Evolutionary conservation across 1,140 invertebrate genomes (phyloP).

Genomic region (Scaptodrosophila lebanonensis): DNA sequence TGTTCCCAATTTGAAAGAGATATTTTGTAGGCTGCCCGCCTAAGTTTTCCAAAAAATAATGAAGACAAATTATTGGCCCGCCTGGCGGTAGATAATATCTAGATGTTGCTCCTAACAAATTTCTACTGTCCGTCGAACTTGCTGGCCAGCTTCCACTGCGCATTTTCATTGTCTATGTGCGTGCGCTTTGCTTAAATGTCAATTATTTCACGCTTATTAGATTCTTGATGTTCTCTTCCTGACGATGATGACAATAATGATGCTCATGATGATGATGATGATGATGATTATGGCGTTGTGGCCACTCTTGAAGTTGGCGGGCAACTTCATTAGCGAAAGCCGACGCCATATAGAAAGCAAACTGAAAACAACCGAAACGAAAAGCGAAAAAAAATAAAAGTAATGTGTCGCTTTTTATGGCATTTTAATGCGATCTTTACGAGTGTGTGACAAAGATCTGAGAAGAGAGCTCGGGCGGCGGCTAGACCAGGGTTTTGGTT

Average conservation of each 20-base stretch:
- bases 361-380: constrained; percentile 25
- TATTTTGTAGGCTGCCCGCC: too few relatives aligned
- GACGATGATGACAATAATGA: constrained; percentile 10
- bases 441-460: constrained; percentile 58
- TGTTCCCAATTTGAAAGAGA: too few relatives aligned
- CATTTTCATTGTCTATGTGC: constrained; percentile 59
- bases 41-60: too few relatives aligned
- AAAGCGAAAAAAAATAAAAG: constrained; percentile 54
- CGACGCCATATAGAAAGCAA: background rate
- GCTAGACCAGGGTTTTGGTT: background rate
- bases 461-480: background rate
- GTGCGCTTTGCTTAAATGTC: constrained; percentile 71
- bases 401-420: constrained; percentile 48
- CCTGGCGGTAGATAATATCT: too few relatives aligned
- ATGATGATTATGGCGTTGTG: constrained; percentile 27
- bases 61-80: too few relatives aligned
- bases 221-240: too few relatives aligned
- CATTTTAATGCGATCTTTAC: constrained; percentile 65
- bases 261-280: constrained; percentile 39
- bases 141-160: background rate
- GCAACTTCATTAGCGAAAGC: constrained; percentile 37
- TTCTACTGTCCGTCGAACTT: too few relatives aligned
- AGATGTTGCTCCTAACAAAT: too few relatives aligned
- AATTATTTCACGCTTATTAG: constrained; percentile 74
- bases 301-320: constrained; percentile 35